Conservation (phyloP, 2,888 invertebrate genomes). For the Trichopoda pennipes region DNA sequence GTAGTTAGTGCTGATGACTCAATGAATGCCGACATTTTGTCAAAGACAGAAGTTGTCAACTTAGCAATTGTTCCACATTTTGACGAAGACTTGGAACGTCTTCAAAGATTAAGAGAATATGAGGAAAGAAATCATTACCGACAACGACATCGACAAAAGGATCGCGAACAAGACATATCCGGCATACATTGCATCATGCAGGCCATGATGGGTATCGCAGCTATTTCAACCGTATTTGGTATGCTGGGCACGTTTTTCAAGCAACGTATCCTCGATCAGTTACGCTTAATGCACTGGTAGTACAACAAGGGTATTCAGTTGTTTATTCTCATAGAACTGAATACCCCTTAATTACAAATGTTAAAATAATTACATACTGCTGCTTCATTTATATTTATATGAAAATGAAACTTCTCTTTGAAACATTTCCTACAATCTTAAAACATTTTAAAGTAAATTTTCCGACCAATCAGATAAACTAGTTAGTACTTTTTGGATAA, state of each 20-base stretch:
- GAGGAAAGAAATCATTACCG: conserved; percentile 77
- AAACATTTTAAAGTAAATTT: too few relatives aligned
- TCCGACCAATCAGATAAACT: too few relatives aligned
- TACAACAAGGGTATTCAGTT: conserved; percentile 79
- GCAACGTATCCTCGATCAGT: conserved; percentile 80
- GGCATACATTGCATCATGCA: conserved; percentile 81
- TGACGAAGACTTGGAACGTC: conserved; percentile 79
- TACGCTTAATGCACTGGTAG: conserved; percentile 81
- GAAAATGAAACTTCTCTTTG: background rate
- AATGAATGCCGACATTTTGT: conserved; percentile 78
- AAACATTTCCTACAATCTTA: background rate
- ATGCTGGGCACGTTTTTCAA: conserved; percentile 81
- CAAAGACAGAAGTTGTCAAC: conserved; percentile 81
- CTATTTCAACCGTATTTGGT: conserved; percentile 81
- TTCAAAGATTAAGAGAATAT: conserved; percentile 78
- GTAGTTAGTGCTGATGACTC: conserved; percentile 70
- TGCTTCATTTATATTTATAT: background rate
- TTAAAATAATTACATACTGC: conserved; percentile 9
- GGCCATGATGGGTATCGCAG: conserved; percentile 81
- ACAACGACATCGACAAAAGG: conserved; percentile 78
- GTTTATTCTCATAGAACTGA: conserved; percentile 67
- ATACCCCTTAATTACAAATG: conserved; percentile 69
- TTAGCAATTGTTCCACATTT: conserved; percentile 81
- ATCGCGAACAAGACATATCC: conserved; percentile 79
- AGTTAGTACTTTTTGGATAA: too few relatives aligned